These are phyloP conservation scores for Lota lota DNA, from an alignment of 2,113 vertebrate species.

Conservation along the genomic window DNA sequence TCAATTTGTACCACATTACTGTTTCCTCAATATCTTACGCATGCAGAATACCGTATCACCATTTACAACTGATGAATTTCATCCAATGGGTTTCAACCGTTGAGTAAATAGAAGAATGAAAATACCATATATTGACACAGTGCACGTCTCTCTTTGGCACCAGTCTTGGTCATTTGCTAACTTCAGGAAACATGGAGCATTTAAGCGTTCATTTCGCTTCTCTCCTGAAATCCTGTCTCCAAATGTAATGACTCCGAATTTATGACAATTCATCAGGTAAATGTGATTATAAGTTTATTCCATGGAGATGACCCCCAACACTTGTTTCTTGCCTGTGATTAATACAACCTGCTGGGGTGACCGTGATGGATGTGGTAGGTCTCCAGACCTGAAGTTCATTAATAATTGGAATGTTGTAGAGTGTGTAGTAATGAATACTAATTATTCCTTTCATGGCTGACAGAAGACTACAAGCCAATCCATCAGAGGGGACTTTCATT, in stretches of 20 bases:
- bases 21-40: neutral
- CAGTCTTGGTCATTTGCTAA: too few relatives aligned
- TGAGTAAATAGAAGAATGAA: constrained; percentile 32
- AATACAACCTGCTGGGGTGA: constrained; percentile 79
- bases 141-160: constrained; percentile 37
- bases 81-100: constrained; percentile 21
- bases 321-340: constrained; percentile 79
- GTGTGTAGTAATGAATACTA: constrained; percentile 99
- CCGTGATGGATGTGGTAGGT: constrained; percentile 90
- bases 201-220: constrained; percentile 45
- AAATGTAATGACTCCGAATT: constrained; percentile 58
- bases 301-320: constrained; percentile 69
- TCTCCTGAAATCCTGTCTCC: constrained; percentile 49
- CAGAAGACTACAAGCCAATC: constrained; percentile 92
- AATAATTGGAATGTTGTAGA: constrained; percentile 99
- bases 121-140: constrained; percentile 45
- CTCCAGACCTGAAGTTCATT: constrained; percentile 97
- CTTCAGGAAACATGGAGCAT: too few relatives aligned
- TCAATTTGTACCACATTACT: neutral
- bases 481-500: constrained; percentile 99
- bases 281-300: constrained; percentile 77
- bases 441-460: constrained; percentile 99
- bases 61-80: constrained; percentile 21
- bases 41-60: constrained; percentile 16
- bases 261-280: constrained; percentile 64